Evolutionary conservation across 2,888 invertebrate genomes (phyloP).

Genomic region (Itoplectis maculator): DNA sequence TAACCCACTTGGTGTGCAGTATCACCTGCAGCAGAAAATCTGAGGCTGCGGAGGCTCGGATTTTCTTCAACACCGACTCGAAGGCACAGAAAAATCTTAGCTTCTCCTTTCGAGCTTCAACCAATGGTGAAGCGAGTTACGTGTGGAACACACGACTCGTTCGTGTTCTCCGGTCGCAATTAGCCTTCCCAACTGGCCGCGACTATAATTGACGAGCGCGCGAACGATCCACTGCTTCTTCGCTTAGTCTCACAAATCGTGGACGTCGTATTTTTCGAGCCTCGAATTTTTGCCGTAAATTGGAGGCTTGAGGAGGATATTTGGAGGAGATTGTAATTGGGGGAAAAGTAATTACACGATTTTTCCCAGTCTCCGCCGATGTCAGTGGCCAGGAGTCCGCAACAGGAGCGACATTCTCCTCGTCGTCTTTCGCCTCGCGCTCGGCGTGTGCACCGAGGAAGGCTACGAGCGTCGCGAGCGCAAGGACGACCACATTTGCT

Average conservation of each 20-base stretch:
- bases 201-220: slow-evolving; percentile 33
- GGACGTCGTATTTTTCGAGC: too few relatives aligned
- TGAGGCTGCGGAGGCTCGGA: not conserved
- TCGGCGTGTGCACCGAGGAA: slow-evolving; percentile 58
- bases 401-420: slow-evolving; percentile 27
- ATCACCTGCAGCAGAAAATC: slow-evolving; percentile 3
- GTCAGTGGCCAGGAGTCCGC: slow-evolving; percentile 41
- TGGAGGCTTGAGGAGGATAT: too few relatives aligned
- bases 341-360: slow-evolving; percentile 4
- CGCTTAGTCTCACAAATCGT: not conserved
- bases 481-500: slow-evolving; percentile 71
- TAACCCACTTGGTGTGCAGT: too few relatives aligned
- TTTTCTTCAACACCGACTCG: not conserved
- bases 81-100: not conserved
- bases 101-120: not conserved
- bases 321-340: too few relatives aligned
- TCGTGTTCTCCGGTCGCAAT: slow-evolving; percentile 26
- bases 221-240: slow-evolving; percentile 12
- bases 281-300: slow-evolving; percentile 6
- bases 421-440: too few relatives aligned
- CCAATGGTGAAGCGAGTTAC: slow-evolving; percentile 18
- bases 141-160: not conserved
- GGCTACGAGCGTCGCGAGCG: too few relatives aligned
- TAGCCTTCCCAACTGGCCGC: slow-evolving; percentile 30
- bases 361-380: slow-evolving; percentile 14